A percentile compares a stretch with the other conserved stretches of the same genome.
Evolutionary conservation across 1,140 invertebrate genomes (phyloP).

Genomic region (Drosophila kanapiae): DNA sequence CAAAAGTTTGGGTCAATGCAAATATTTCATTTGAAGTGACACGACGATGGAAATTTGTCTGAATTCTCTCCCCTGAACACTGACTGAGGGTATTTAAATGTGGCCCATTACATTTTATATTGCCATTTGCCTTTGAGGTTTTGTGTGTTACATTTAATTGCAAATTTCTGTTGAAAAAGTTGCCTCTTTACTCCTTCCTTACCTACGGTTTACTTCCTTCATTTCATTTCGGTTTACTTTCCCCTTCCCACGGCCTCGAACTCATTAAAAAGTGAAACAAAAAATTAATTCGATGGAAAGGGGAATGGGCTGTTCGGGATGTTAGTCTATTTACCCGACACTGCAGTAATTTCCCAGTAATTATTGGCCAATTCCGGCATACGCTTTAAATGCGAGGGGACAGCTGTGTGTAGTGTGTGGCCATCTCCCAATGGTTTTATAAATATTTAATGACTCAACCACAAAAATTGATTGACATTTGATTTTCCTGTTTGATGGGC

Average conservation of each 20-base stretch:
- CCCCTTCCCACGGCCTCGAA: conserved; percentile 25
- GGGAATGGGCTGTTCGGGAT: background rate
- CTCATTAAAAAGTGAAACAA: conserved; percentile 70
- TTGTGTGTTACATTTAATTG: conserved; percentile 73
- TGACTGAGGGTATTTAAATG: conserved; percentile 60
- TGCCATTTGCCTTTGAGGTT: conserved; percentile 80
- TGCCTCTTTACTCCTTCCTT: conserved; percentile 7
- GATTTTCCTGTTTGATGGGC: conserved; percentile 35
- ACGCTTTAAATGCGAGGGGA: conserved; percentile 10
- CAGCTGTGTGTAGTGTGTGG: conserved; percentile 18
- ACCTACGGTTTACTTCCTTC: conserved; percentile 12
- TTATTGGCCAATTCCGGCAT: conserved; percentile 26
- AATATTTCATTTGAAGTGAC: conserved; percentile 72
- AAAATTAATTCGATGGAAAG: background rate
- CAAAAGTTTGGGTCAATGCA: conserved; percentile 47
- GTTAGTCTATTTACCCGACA: conserved; percentile 40
- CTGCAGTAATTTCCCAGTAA: conserved; percentile 30
- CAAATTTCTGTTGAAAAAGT: conserved; percentile 67
- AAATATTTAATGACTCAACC: conserved; percentile 56
- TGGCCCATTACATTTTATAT: conserved; percentile 70
- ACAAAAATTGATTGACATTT: conserved; percentile 71
- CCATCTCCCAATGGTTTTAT: conserved; percentile 19
- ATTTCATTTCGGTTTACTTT: conserved; percentile 25
- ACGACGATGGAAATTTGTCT: conserved; percentile 60
- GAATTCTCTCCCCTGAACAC: conserved; percentile 21